Evolutionary conservation across 2,113 vertebrate genomes (phyloP).

Genomic region (Rhinolophus sinicus): DNA sequence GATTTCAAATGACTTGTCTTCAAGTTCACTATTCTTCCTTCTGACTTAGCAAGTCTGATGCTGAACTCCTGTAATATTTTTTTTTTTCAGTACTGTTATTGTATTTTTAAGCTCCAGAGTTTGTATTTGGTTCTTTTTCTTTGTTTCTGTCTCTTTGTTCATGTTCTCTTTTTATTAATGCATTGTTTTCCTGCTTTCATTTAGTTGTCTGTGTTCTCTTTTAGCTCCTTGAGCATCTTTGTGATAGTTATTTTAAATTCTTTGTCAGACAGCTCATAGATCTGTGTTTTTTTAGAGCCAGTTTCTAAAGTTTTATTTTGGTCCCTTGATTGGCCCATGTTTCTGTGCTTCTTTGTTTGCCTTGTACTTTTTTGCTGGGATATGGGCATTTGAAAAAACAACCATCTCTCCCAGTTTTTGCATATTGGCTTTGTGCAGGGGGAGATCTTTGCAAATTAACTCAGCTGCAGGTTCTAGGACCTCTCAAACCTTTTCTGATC

Average conservation of each 20-base stretch:
- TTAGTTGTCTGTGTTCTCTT: neutral
- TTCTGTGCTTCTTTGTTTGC: neutral
- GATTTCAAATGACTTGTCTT: neutral
- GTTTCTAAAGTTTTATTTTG: slow-evolving; percentile 35
- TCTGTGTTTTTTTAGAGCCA: neutral
- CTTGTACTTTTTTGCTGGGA: neutral
- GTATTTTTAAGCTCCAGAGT: neutral
- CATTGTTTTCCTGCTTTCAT: neutral
- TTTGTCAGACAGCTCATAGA: neutral
- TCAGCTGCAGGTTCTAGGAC: neutral
- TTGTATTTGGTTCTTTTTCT: neutral
- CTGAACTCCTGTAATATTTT: neutral
- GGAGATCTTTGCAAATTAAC: neutral
- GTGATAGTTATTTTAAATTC: slow-evolving; percentile 13
- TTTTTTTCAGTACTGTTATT: neutral
- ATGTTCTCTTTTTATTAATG: neutral
- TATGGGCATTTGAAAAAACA: slow-evolving; percentile 17
- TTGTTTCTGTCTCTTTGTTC: neutral
- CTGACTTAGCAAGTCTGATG: neutral
- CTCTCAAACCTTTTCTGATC: slow-evolving; percentile 18
- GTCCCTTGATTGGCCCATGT: neutral
- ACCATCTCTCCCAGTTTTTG: neutral
- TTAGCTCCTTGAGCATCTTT: neutral
- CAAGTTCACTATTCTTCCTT: neutral
- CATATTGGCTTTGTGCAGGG: neutral